Evolutionary conservation across 2,113 vertebrate species (phyloP), one percentile per base, ranked within the genome.

Genomic region (Callaeas wilsoni): DNA sequence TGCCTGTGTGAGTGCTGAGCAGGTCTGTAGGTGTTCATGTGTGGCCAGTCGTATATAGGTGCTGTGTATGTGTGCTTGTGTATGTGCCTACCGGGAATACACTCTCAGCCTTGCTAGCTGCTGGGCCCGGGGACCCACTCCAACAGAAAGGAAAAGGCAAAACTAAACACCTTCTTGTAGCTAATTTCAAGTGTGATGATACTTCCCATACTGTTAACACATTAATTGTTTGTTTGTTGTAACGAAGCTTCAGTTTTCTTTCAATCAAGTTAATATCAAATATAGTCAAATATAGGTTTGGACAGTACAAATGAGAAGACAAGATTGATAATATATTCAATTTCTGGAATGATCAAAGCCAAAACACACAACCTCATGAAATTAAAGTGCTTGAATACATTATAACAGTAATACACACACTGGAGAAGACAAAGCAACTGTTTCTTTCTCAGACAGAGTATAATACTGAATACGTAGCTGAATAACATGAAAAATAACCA

Each of bases 21-120:
- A 55, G 2, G 7, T 7, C 33, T 49, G 13, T 6, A 57, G 11
- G 13, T 32, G 12, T 0, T 56, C 13, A 16, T 27, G 16, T 39
- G 10, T 49, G 18, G 32, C 25, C 39, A 63, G 6, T 6, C 6
- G 1, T 20, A 32, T 1, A 12, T 0, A 42, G 17, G 14, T 22
- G 15, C 8, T 35, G 29, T 19, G 8, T 17, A 33, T 13, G 23
- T 22, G 5, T 35, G 44, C 37, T 16, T 46, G 12, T 27, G 9
- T 29, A 53, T 25, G 20, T 49, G 39, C 30, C 37, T 37, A 7
- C 7, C 29, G 39, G 19, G 12, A 74, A 85, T 15, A 85, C 13
- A 35, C 5, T 62, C 62, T 57, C 26, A 62, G 19, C 9, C 47
- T 71, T 67, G 19, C 30, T 13, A 33, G 8, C 22, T 94, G 42